phyloP scores from a whole-genome alignment of 2,888 invertebrate species.

The Bombylius major region DNA sequence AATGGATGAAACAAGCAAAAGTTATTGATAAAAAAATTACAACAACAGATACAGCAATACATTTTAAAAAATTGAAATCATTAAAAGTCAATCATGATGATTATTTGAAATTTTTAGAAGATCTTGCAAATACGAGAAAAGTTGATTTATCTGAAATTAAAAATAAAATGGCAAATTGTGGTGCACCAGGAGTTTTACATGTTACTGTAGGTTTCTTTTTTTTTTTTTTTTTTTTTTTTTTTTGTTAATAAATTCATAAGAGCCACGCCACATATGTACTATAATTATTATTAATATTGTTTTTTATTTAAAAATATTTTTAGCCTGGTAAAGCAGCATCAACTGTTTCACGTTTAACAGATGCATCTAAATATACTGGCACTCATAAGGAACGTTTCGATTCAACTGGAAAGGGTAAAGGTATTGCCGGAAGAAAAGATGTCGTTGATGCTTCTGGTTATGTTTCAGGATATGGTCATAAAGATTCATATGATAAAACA shows the following conservation, averaged over 20 bases:
- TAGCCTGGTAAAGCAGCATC: constrained; percentile 36
- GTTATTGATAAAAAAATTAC: constrained; percentile 74
- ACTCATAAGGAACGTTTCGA: constrained; percentile 80
- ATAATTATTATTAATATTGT: background rate
- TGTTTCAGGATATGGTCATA: constrained; percentile 74
- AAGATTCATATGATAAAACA: constrained; percentile 57
- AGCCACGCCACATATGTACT: too few relatives aligned
- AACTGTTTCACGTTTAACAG: constrained; percentile 58
- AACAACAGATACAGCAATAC: constrained; percentile 81
- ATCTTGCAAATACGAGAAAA: constrained; percentile 72
- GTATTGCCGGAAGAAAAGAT: constrained; percentile 72
- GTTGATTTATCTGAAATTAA: constrained; percentile 66
- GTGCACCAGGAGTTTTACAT: constrained; percentile 55
- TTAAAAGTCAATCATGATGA: constrained; percentile 63
- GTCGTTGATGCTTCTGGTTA: constrained; percentile 61
- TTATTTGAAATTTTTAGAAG: constrained; percentile 75
- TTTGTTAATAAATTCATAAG: background rate
- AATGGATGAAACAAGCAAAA: constrained; percentile 88
- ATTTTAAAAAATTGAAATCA: constrained; percentile 78
- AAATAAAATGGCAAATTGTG: constrained; percentile 65
- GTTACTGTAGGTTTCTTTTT: constrained; percentile 34
- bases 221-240: background rate
- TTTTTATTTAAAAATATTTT: constrained; percentile 4
- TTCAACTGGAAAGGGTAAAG: constrained; percentile 70
- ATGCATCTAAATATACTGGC: constrained; percentile 78